These are phyloP conservation scores for Choloepus hoffmanni DNA, from an alignment of 2,113 vertebrate genomes.

Conservation along the genomic window DNA sequence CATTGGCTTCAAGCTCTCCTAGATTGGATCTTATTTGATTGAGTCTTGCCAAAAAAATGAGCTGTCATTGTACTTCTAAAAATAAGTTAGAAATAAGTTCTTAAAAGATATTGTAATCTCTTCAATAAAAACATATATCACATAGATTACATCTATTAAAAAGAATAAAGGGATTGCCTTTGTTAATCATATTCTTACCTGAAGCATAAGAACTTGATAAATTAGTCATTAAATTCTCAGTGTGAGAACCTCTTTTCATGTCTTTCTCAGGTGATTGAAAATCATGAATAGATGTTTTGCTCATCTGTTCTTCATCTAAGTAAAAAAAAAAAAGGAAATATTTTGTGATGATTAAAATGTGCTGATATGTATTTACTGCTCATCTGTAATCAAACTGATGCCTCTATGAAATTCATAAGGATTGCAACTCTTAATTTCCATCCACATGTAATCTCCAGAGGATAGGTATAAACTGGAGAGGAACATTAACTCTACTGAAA, in stretches of 20 bases:
- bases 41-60: not conserved
- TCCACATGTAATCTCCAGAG: not conserved
- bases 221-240: slow-evolving; percentile 29
- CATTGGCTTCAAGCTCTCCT: not conserved
- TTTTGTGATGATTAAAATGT: not conserved
- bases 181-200: slow-evolving; percentile 7
- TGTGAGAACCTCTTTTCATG: not conserved
- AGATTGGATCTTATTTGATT: not conserved
- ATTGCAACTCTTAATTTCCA: not conserved
- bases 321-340: not conserved
- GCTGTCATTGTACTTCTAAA: not conserved
- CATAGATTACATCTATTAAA: not conserved
- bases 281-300: not conserved
- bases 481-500: not conserved
- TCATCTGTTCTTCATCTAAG: not conserved
- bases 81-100: not conserved
- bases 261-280: not conserved
- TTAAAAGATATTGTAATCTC: not conserved
- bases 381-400: not conserved
- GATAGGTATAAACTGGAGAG: not conserved
- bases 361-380: not conserved
- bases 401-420: not conserved
- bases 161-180: not conserved
- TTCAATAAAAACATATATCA: not conserved
- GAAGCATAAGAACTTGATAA: slow-evolving; percentile 70